These are phyloP conservation scores for Nannoperca obscura DNA, from an alignment of 2,797 vertebrate genomes.

Conservation along the genomic window DNA sequence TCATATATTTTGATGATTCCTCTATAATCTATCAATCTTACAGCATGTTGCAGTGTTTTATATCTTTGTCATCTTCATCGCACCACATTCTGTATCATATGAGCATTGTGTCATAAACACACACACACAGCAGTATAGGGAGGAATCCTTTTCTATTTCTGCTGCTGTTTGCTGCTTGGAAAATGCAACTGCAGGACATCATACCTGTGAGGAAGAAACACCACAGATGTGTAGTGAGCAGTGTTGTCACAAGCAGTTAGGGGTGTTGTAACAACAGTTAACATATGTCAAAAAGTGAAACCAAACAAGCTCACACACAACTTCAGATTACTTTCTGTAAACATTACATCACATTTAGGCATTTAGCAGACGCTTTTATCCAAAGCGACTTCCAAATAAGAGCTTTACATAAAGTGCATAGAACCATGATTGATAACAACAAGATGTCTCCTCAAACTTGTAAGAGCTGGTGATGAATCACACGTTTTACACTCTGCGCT, in stretches of 20 bases:
- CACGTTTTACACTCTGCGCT: background rate
- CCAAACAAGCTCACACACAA: slow-evolving; percentile 5
- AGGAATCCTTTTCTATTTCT: slow-evolving; percentile 21
- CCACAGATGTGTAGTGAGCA: slow-evolving; percentile 8
- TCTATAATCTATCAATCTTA: slow-evolving; percentile 48
- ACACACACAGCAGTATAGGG: background rate
- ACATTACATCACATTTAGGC: no score
- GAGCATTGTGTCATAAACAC: slow-evolving; percentile 6
- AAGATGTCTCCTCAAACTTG: no score
- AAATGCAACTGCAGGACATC: slow-evolving; percentile 17
- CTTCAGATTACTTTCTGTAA: background rate
- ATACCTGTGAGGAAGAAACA: slow-evolving; percentile 13
- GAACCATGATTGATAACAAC: no score
- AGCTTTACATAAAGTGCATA: no score
- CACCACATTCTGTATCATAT: slow-evolving; percentile 5
- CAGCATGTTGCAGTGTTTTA: slow-evolving; percentile 28
- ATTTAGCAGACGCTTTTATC: no score
- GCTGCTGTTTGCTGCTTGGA: slow-evolving; percentile 29
- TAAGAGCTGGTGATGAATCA: background rate
- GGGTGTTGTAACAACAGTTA: slow-evolving; percentile 47
- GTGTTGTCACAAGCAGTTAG: slow-evolving; percentile 30
- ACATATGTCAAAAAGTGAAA: slow-evolving; percentile 29
- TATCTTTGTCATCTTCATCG: slow-evolving; percentile 19
- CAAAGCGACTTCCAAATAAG: no score
- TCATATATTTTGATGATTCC: slow-evolving; percentile 54